These are phyloP conservation scores for Frieseomelitta varia DNA, from an alignment of 1,140 invertebrate species.

Conservation along the genomic window DNA sequence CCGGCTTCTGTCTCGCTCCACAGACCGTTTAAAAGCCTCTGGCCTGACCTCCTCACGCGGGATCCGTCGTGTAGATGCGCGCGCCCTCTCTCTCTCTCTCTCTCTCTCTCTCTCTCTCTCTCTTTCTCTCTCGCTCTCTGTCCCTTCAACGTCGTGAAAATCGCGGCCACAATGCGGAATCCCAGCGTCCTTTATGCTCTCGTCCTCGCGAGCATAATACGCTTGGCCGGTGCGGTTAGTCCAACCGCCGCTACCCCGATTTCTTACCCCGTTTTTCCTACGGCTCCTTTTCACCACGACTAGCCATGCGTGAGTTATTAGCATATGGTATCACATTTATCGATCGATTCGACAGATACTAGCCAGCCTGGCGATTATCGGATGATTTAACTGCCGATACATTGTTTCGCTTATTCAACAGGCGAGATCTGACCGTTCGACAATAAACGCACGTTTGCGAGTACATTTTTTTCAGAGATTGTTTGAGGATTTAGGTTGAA, in stretches of 20 bases:
- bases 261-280: slow-evolving; percentile 36
- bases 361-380: slow-evolving; percentile 63
- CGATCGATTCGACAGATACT: slow-evolving; percentile 75
- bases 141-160: slow-evolving; percentile 32
- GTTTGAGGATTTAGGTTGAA: background rate
- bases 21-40: slow-evolving; percentile 53
- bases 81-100: background rate
- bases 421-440: background rate
- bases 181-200: slow-evolving; percentile 62
- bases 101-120: background rate
- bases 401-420: background rate
- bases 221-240: slow-evolving; percentile 69
- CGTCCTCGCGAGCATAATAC: slow-evolving; percentile 72
- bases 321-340: slow-evolving; percentile 77
- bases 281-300: background rate
- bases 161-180: slow-evolving; percentile 61
- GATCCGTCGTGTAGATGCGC: too few relatives aligned
- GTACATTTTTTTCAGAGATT: background rate
- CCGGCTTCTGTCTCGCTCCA: slow-evolving; percentile 55
- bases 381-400: slow-evolving; percentile 35
- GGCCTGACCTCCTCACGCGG: slow-evolving; percentile 48
- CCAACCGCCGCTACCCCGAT: slow-evolving; percentile 61
- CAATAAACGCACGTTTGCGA: background rate
- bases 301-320: slow-evolving; percentile 78
- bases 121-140: background rate